Evolutionary conservation across 1,140 invertebrate species (phyloP).

Genomic region (Campodea augens): DNA sequence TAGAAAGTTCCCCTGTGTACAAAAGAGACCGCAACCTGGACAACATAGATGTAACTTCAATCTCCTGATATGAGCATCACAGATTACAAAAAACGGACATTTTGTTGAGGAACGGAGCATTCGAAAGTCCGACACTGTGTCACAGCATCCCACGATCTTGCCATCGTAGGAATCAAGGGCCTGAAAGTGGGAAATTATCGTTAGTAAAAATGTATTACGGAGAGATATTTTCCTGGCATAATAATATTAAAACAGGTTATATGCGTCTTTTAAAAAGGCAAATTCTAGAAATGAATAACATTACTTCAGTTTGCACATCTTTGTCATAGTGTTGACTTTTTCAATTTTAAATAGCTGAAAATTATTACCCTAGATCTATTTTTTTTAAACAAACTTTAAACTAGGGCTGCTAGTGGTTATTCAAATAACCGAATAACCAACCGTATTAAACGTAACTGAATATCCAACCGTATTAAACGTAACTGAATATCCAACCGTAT

Average conservation of each 20-base stretch:
- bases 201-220: too few species aligned
- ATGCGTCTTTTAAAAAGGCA: neutral
- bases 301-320: neutral
- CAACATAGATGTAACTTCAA: constrained; percentile 70
- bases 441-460: too few species aligned
- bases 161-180: constrained; percentile 63
- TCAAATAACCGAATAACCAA: too few species aligned
- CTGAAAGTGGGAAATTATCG: too few species aligned
- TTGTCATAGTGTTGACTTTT: neutral
- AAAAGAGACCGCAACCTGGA: constrained; percentile 75
- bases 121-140: constrained; percentile 35
- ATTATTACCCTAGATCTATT: neutral
- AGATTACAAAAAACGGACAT: constrained; percentile 67
- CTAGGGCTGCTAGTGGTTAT: too few species aligned
- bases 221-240: constrained; percentile 17
- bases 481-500: too few species aligned
- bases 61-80: constrained; percentile 55
- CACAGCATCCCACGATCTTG: constrained; percentile 57
- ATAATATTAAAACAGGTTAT: neutral
- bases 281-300: neutral
- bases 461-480: too few species aligned
- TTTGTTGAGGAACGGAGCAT: constrained; percentile 52
- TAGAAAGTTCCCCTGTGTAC: constrained; percentile 61
- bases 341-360: neutral
- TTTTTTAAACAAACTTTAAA: too few species aligned